Evolutionary conservation across 2,113 vertebrate genomes (phyloP).

Genomic region (Chaetura pelagica): DNA sequence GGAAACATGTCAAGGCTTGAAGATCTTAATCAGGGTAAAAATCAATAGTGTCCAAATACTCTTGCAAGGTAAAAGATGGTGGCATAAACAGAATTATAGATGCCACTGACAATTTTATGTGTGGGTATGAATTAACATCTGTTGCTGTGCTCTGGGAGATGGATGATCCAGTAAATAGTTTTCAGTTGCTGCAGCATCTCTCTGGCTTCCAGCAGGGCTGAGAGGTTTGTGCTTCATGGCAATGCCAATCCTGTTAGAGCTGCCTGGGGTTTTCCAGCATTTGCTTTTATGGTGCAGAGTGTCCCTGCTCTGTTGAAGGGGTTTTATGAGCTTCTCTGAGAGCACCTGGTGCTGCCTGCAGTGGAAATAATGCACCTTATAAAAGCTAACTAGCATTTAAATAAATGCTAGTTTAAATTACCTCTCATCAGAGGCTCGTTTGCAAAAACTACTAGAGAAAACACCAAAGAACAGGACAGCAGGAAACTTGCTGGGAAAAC

Average conservation of each 20-base stretch:
- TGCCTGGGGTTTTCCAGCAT: neutral
- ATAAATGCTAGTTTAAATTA: neutral
- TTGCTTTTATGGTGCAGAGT: neutral
- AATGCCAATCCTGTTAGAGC: neutral
- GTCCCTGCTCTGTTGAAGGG: neutral
- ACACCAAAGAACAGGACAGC: neutral
- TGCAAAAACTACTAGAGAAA: neutral
- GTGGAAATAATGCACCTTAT: neutral
- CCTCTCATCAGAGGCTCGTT: neutral
- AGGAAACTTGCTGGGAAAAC: neutral
- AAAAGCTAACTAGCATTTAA: neutral
- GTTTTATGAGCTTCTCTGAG: neutral
- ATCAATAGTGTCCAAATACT: neutral
- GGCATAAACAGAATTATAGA: neutral
- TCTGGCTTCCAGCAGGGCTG: neutral
- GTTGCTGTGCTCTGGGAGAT: neutral
- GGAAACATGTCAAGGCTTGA: neutral
- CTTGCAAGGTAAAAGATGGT: neutral
- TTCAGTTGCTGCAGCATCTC: fast-evolving
- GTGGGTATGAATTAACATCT: neutral
- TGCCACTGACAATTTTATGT: neutral
- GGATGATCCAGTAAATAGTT: neutral
- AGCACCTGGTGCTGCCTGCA: neutral
- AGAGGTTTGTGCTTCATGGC: neutral
- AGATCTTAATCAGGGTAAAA: neutral